These are phyloP conservation scores for Pogonognathellus flavescens DNA, from an alignment of 1,140 invertebrate species.

Conservation along the genomic window DNA sequence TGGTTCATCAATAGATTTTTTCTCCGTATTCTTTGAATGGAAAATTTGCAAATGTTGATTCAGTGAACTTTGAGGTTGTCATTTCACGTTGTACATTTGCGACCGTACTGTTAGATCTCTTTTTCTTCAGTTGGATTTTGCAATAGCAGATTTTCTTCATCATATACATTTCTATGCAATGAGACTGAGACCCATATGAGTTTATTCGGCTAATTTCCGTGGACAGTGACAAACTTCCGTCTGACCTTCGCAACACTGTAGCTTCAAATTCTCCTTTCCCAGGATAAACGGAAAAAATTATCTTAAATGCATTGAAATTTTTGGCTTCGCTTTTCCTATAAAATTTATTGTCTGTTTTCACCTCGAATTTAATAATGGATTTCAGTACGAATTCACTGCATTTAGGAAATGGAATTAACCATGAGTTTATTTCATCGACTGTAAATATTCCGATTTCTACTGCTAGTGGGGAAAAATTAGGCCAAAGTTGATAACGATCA, in stretches of 20 bases:
- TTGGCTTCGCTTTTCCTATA: not conserved
- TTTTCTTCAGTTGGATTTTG: not conserved
- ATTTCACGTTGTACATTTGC: too few relatives aligned
- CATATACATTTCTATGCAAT: conserved; percentile 80
- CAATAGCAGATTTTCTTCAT: conserved; percentile 74
- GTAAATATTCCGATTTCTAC: not conserved
- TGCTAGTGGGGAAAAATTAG: not conserved
- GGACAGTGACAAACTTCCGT: conserved; percentile 64
- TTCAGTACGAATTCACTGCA: not conserved
- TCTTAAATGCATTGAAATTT: not conserved
- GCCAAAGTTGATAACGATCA: not conserved
- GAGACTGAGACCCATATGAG: conserved; percentile 83
- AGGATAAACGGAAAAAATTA: conserved; percentile 69
- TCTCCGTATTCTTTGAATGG: too few relatives aligned
- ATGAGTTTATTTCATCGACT: not conserved
- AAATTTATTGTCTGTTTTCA: not conserved
- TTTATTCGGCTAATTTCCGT: conserved; percentile 80
- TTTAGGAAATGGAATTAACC: not conserved
- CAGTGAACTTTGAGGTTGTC: too few relatives aligned
- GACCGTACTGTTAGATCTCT: too few relatives aligned
- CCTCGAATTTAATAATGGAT: not conserved
- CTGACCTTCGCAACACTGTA: conserved; percentile 71
- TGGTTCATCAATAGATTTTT: too few relatives aligned
- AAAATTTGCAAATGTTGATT: too few relatives aligned
- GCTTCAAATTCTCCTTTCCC: conserved; percentile 84